Percentiles rank a stretch among this genome's conserved stretches.
These are phyloP conservation scores for Polietes domitor DNA, from an alignment of 2,888 invertebrate genomes.

Conservation along the genomic window DNA sequence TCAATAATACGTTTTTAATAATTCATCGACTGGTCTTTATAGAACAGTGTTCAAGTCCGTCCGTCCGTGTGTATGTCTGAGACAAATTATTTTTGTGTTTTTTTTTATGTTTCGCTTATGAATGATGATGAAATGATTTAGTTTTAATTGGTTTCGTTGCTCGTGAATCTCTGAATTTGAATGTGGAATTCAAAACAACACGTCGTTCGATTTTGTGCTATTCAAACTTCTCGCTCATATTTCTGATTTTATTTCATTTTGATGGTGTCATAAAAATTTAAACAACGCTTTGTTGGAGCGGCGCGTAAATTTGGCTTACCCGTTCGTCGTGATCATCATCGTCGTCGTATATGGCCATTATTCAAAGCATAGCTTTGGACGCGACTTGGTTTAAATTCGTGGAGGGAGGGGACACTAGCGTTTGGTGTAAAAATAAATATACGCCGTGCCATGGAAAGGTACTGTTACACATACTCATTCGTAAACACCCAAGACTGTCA, in stretches of 20 bases:
- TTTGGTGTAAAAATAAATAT: background rate
- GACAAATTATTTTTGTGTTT: background rate
- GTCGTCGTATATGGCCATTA: background rate
- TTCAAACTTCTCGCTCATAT: background rate
- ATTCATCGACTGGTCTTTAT: constrained; percentile 1
- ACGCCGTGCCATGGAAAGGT: background rate
- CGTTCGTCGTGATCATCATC: too few species aligned
- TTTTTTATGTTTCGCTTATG: background rate
- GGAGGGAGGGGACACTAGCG: background rate
- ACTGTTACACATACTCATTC: background rate
- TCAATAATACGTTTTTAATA: constrained; percentile 32
- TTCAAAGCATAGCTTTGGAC: background rate
- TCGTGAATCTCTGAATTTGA: too few species aligned
- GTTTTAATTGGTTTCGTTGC: constrained; percentile 13
- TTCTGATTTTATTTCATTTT: constrained; percentile 16
- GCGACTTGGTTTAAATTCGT: background rate
- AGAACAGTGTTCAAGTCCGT: background rate
- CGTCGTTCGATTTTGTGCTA: background rate
- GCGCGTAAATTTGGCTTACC: background rate
- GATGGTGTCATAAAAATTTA: constrained; percentile 21
- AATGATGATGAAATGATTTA: background rate
- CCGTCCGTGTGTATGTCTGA: background rate
- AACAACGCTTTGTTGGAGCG: background rate
- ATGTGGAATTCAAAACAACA: background rate
- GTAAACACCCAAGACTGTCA: too few species aligned